Evolutionary conservation across 2,113 vertebrate genomes (phyloP).

Genomic region (Ardeotis arabs): DNA sequence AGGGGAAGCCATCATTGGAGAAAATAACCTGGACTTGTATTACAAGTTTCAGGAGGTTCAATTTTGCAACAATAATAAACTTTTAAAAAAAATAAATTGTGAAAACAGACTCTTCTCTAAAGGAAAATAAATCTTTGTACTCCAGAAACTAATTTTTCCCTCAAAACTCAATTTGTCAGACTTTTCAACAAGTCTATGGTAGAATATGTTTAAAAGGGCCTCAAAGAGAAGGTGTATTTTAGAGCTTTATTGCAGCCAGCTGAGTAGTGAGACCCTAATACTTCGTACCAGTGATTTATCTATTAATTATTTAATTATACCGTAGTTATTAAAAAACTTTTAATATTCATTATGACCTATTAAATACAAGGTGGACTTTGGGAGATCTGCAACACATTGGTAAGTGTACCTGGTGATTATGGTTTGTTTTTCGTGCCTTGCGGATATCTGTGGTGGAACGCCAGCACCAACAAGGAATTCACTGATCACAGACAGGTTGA

Average conservation of each 20-base stretch:
- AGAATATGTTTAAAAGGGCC: background rate
- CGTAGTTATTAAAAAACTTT: background rate
- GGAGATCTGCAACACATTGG: background rate
- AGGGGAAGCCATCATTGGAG: rapidly evolving
- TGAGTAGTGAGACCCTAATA: background rate
- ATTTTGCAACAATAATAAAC: background rate
- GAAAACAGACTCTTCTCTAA: background rate
- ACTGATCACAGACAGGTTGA: background rate
- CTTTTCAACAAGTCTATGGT: background rate
- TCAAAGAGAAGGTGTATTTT: background rate
- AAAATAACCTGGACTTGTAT: background rate
- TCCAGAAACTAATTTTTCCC: background rate
- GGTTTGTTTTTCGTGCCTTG: background rate
- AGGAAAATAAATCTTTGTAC: background rate
- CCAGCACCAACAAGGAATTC: background rate
- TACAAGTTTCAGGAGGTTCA: background rate
- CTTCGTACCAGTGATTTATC: background rate
- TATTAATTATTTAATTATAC: background rate
- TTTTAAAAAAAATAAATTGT: background rate
- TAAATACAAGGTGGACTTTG: background rate
- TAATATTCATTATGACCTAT: background rate
- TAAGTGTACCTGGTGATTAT: background rate
- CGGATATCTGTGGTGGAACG: background rate
- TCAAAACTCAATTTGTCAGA: background rate
- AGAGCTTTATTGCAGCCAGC: background rate